phyloP scores from a whole-genome alignment of 2,113 vertebrate genomes.

The Hyla sarda region DNA sequence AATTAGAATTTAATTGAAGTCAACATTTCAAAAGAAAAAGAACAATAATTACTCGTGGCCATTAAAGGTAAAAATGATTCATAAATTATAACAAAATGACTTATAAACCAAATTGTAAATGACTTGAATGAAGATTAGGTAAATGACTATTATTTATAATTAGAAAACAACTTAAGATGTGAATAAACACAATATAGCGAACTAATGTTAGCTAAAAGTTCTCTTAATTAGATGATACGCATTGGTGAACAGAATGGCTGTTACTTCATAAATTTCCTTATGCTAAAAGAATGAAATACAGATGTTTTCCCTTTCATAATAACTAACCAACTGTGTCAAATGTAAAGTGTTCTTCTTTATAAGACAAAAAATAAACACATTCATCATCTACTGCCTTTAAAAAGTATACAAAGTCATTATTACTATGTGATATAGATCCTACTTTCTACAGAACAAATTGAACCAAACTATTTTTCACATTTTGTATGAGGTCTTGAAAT shows the following conservation, averaged over 20 bases:
- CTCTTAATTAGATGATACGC: conserved; percentile 4
- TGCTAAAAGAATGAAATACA: neutral
- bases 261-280: neutral
- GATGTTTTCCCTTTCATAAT: neutral
- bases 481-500: too few species aligned
- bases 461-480: too few species aligned
- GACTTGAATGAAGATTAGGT: conserved; percentile 3
- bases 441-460: too few species aligned
- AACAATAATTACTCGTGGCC: neutral
- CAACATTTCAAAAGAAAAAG: neutral
- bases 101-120: neutral
- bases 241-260: neutral
- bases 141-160: conserved; percentile 29
- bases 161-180: conserved; percentile 21
- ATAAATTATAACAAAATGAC: neutral
- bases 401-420: too few species aligned
- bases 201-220: conserved; percentile 26
- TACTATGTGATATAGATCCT: too few species aligned
- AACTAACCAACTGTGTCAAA: neutral
- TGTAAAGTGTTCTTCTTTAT: too few species aligned
- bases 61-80: neutral
- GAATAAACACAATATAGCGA: neutral
- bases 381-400: too few species aligned
- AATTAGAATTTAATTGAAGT: neutral
- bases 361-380: too few species aligned